Evolutionary conservation across 2,113 vertebrate genomes (phyloP), one percentile per base, ranked within the genome.

Genomic region (Thomomys bottae): DNA sequence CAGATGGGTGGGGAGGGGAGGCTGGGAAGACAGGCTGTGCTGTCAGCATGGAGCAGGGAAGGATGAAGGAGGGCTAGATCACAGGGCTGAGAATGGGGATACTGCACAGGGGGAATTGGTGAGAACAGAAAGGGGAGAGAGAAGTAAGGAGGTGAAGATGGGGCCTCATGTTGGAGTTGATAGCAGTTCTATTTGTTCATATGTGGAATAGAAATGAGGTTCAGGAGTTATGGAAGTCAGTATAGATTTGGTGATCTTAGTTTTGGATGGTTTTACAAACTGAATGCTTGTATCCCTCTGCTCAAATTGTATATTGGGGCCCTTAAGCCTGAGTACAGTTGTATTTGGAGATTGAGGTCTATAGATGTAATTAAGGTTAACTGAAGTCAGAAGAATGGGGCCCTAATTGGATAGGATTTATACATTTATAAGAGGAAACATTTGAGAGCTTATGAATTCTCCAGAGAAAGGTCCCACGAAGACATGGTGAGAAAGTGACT

Each of bases 121-220:
- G 30, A 85, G 17, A 72, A 34, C 32, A 54, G 49, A 54, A 11
- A 21, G 67, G 68, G 34, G 34, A 14, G 3, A 6, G 7, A 40
- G 23, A 54, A 40, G 64, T 18, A 11, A 67, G 12, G 61, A 67
- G 20, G 63, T 1, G 7, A 30, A 42, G 30, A 6, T 1, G 57
- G 23, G 59, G 26, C 18, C 0, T 0, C 6, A 64, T 12, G 61
- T 30, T 1, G 24, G 28, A 2, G 3, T 0, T 2, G 72, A 30
- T 1, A 5, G 57, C 3, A 15, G 12, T 0, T 0, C 6, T 79
- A 15, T 24, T 24, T 9, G 4, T 42, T 2, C 24, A 32, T 24
- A 21, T 1, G 21, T 8, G 45, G 34, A 38, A 42, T 4, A 9
- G 0, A 20, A 9, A 18, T 6, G 30, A 59, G 15, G 30, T 8